Base-by-base conservation (phyloP, 2,113 vertebrate species). In the Thalassoma bifasciatum region DNA sequence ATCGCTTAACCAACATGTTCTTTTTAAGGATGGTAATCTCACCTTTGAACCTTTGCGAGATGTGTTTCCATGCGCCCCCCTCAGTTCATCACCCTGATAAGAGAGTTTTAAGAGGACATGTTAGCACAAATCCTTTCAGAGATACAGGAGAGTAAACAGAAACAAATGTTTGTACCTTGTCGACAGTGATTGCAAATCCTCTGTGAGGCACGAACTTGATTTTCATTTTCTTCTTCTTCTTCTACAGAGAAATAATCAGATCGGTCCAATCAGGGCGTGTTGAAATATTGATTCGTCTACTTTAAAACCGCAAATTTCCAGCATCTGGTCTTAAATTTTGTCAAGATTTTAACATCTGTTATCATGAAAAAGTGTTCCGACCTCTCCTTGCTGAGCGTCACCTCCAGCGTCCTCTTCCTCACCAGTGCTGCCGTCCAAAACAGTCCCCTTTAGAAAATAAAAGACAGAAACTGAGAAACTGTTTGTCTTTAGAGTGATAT, bases 11-110 rank as follows among this genome's bases (percentile, higher is more conserved):
- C n/a, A n/a, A n/a, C n/a, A n/a, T n/a, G n/a, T n/a, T n/a, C n/a
- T n/a, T n/a, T n/a, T n/a, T n/a, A n/a, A n/a, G n/a, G n/a, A n/a
- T n/a, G n/a, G n/a, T n/a, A 2, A 10, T 38, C 34, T 1, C 64
- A 89, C 87, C 81, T 86, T 83, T 16, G 83, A 88, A 52, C 37
- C 44, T 64, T 68, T 82, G n/a, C 44, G 77, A 46, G 71, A 56
- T 1, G 84, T 67, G 5, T 77, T 54, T 30, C 88, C 86, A 1
- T 73, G 21, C 0, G 77, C 79, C 37, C 84, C 81, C 66, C 79
- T 89, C 7, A 4, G 66, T 19, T 86, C 61, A 4, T 57, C 26
- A 0, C 40, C n/a, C 65, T 84, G 51, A 5, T 44, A 12, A 63
- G 19, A 26, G 47, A 2, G 1, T 37, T 63, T n/a, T 9, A 47